Evolutionary conservation across 2,113 vertebrate genomes (phyloP).

Genomic region (Petromus typicus): DNA sequence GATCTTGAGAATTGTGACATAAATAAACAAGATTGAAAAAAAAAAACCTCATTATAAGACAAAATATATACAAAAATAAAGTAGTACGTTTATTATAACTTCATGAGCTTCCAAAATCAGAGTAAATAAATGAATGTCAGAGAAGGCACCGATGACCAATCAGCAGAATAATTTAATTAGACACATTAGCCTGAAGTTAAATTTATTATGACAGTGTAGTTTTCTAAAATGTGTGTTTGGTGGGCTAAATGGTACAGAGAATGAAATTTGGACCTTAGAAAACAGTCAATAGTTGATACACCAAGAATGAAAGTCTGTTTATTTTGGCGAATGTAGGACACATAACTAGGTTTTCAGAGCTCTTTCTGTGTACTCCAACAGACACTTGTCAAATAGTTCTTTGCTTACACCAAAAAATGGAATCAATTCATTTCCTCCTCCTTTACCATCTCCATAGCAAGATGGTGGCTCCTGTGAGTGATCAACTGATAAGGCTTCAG

Average conservation of each 20-base stretch:
- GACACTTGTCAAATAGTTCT: too few relatives aligned
- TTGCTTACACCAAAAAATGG: background rate
- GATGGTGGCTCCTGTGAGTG: background rate
- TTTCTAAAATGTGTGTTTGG: background rate
- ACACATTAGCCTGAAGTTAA: background rate
- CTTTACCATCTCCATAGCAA: background rate
- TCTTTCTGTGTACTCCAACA: background rate
- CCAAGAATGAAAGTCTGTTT: background rate
- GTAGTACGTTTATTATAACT: background rate
- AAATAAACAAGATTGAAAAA: background rate
- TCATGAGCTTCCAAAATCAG: background rate
- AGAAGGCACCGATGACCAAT: background rate
- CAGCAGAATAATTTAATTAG: background rate
- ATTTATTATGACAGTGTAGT: background rate
- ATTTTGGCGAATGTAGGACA: background rate
- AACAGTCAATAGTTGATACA: background rate
- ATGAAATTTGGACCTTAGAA: background rate
- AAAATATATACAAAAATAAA: background rate
- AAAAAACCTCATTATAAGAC: background rate
- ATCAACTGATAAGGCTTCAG: background rate
- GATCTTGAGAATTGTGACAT: background rate
- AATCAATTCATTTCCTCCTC: accelerated
- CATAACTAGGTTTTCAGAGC: background rate
- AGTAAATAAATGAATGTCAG: background rate
- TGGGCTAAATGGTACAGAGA: background rate